Percentiles rank a stretch among this genome's conserved stretches.
Evolutionary conservation across 2,888 invertebrate species (phyloP).

Genomic region (Xanthia icteritia): DNA sequence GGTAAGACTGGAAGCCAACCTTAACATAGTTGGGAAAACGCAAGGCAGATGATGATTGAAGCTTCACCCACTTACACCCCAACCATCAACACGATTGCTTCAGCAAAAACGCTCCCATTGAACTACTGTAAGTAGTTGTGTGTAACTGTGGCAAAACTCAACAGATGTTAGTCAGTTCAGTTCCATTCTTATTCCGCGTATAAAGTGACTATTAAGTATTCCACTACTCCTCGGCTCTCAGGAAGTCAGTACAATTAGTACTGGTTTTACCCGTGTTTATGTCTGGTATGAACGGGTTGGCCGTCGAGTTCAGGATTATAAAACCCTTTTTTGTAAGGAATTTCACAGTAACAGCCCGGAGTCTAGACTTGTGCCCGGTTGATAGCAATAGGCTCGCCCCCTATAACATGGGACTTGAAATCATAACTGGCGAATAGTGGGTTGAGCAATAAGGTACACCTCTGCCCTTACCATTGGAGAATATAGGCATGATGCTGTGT

Average conservation of each 20-base stretch:
- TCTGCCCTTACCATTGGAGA: background rate
- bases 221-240: background rate
- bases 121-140: background rate
- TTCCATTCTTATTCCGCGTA: background rate
- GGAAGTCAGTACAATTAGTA: slow-evolving; percentile 16
- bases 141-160: background rate
- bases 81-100: background rate
- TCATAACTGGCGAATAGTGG: too few relatives aligned
- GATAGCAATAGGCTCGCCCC: background rate
- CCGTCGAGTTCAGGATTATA: background rate
- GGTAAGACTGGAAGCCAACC: too few relatives aligned
- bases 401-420: background rate
- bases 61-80: too few relatives aligned
- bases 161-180: slow-evolving; percentile 25
- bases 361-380: background rate
- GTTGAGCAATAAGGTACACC: background rate
- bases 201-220: slow-evolving; percentile 14
- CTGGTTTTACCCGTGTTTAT: slow-evolving; percentile 1
- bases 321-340: background rate
- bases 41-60: too few relatives aligned
- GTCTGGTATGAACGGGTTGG: background rate
- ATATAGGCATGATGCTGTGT: background rate
- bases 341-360: too few relatives aligned
- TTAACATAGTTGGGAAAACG: too few relatives aligned
- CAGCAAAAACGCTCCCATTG: background rate